Base-by-base conservation (phyloP, 2,113 vertebrate species). In the Cinclus mexicanus region DNA sequence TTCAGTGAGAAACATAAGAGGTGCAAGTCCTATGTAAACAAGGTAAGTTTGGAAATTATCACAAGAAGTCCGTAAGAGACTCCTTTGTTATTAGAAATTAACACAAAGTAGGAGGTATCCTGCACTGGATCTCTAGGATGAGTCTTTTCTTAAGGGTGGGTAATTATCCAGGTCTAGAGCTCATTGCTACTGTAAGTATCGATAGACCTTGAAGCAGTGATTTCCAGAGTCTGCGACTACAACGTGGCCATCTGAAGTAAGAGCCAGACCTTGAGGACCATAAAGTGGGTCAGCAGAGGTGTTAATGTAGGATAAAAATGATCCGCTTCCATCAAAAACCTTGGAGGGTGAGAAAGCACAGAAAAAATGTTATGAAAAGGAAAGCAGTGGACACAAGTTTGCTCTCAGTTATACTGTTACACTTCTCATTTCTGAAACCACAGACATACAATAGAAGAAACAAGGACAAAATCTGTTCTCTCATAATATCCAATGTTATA, bases 211-310 rank as follows among this genome's bases (percentile, higher is more conserved):
- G 97, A 99, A 99, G 97, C 99, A 99, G 95, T 99, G 99, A 98
- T 99, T 99, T 90, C 99, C 99, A 84, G 99, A 99, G 98, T 99
- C 99, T 77, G 99, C 99, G 26, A 99, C 99, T 92, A 99, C 99
- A 46, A 99, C 99, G 2, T 99, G 99, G 94, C 99, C 99, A 6
- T 99, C 99, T 18, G 99, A 99, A 91, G 99, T 99, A 61, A 99
- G 98, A 25, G 99, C 99, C 96, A 99, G 98, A 71, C 99, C 99
- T 97, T 99, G 99, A 2, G 99, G 99, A 72, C 99, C 99, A 2
- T 99, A 99, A 57, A 99, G 98, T 2, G 99, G 99, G 96, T 99
- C 99, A 22, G 99, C 99, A 44, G 99, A 99, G 5, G 99, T 99
- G 97, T 99, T 99, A 96, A 99, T 99, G 97, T 99, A 99, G 81